phyloP scores from a whole-genome alignment of 2,888 invertebrate genomes.

The Auanema sp. region DNA sequence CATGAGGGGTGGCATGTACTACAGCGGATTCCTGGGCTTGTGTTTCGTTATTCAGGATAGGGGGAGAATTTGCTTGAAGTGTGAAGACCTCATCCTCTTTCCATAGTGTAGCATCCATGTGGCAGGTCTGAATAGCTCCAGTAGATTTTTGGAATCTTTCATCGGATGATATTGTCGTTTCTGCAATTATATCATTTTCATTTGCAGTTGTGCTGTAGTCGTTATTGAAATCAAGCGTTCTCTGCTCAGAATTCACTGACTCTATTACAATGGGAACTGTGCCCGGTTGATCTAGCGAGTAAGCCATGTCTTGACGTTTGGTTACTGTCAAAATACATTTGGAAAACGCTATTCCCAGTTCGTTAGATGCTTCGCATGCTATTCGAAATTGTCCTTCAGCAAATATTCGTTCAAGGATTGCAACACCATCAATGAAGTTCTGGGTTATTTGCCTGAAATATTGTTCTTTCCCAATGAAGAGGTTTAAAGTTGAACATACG shows the following conservation, averaged over 20 bases:
- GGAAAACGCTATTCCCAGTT: constrained; percentile 4
- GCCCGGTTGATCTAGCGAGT: not conserved
- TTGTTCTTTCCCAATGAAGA: not conserved
- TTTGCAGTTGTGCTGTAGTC: too few relatives aligned
- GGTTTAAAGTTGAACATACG: not conserved
- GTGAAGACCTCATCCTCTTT: too few relatives aligned
- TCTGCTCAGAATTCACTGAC: not conserved
- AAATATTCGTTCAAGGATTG: constrained; percentile 10
- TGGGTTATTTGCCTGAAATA: not conserved
- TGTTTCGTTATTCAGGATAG: too few relatives aligned
- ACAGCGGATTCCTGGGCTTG: not conserved
- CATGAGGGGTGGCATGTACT: not conserved
- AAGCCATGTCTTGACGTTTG: not conserved
- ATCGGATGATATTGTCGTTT: too few relatives aligned
- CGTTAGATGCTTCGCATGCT: constrained; percentile 20
- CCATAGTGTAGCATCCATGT: too few relatives aligned
- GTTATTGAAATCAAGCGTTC: not conserved
- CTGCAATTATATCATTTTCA: too few relatives aligned
- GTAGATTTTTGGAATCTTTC: too few relatives aligned
- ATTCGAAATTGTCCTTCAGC: constrained; percentile 1
- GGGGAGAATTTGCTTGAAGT: too few relatives aligned
- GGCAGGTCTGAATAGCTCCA: too few relatives aligned
- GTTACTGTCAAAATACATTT: constrained; percentile 9
- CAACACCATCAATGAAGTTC: constrained; percentile 22
- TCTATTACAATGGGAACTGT: not conserved